phyloP scores from a whole-genome alignment of 1,140 invertebrate species.

The Cydia strobilella region DNA sequence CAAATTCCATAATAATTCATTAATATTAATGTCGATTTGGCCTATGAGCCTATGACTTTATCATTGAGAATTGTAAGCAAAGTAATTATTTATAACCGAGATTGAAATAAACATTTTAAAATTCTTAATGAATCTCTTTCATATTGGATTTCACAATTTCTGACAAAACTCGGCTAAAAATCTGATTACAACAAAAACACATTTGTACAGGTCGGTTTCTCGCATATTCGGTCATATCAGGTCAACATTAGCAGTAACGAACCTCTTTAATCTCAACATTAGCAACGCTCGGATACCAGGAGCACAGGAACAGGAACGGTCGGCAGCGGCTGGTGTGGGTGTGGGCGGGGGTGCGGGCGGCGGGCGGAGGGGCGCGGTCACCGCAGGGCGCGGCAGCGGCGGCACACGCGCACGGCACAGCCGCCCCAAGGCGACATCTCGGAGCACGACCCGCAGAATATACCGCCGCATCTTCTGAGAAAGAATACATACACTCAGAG shows the following conservation, averaged over 20 bases:
- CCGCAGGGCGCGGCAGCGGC: conserved; percentile 66
- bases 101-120: no score
- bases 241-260: not conserved
- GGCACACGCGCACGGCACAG: conserved; percentile 64
- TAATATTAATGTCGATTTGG: no score
- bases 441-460: conserved; percentile 73
- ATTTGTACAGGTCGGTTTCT: no score
- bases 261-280: not conserved
- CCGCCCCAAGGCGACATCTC: conserved; percentile 68
- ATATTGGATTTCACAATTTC: no score
- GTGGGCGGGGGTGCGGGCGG: conserved; percentile 15
- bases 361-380: conserved; percentile 47
- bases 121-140: no score
- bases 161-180: no score
- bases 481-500: not conserved
- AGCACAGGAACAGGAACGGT: conserved; percentile 26
- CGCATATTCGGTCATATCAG: no score
- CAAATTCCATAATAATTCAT: no score
- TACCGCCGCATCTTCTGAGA: conserved; percentile 66
- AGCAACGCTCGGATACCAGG: conserved; percentile 16
- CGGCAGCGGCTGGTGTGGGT: not conserved
- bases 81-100: no score
- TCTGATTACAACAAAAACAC: no score
- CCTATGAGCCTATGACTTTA: no score
- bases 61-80: no score